A percentile compares a stretch with the other conserved stretches of the same genome.
Evolutionary conservation across 2,113 vertebrate genomes (phyloP).

Genomic region (Varanus komodoensis): DNA sequence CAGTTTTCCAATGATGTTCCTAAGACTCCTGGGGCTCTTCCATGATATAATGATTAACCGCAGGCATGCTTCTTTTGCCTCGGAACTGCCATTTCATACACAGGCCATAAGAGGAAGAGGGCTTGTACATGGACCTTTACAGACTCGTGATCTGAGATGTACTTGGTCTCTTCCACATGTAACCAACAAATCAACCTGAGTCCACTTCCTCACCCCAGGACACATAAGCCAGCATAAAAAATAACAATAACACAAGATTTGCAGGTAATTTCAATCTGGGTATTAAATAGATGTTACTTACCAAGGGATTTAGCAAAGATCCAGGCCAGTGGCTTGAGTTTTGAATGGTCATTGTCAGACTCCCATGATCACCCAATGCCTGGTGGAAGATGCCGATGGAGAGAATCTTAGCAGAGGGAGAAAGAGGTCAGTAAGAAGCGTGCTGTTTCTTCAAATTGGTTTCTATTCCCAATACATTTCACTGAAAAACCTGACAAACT

Average conservation of each 20-base stretch:
- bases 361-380: not conserved
- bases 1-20: not conserved
- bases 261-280: not conserved
- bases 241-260: not conserved
- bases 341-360: not conserved
- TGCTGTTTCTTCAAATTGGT: not conserved
- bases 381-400: constrained; percentile 23
- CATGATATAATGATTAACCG: not conserved
- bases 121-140: not conserved
- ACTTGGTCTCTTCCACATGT: not conserved
- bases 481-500: not conserved
- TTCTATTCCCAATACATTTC: not conserved
- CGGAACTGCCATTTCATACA: not conserved
- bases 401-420: constrained; percentile 38
- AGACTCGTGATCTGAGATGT: not conserved
- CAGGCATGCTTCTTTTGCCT: not conserved
- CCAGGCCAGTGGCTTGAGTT: constrained; percentile 44
- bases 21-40: not conserved
- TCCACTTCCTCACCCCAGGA: too few relatives aligned
- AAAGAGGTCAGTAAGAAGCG: not conserved
- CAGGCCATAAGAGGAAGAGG: not conserved
- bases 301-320: not conserved
- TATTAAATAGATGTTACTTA: not conserved
- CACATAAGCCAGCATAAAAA: not conserved
- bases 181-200: too few relatives aligned